phyloP scores from a whole-genome alignment of 1,140 invertebrate species.

The Steinernema khuongi region DNA sequence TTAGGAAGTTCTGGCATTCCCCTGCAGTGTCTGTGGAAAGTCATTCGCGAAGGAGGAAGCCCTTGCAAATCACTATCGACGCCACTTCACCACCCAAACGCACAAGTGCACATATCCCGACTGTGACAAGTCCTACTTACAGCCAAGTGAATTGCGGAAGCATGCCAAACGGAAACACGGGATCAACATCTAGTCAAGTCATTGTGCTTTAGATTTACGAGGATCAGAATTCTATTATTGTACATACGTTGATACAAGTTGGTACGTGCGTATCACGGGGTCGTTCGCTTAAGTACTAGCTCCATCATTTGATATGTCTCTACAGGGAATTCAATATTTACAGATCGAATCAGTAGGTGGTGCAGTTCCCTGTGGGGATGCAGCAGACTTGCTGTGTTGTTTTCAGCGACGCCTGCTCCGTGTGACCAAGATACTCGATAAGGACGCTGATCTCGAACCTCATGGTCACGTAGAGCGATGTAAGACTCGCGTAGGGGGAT shows the following conservation, averaged over 20 bases:
- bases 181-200: neutral
- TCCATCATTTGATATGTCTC: no score
- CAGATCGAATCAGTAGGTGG: constrained; percentile 9
- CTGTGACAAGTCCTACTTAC: neutral
- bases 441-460: constrained; percentile 34
- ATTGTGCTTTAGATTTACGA: no score
- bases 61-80: neutral
- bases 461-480: constrained; percentile 37
- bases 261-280: no score
- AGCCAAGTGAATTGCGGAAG: neutral
- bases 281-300: no score
- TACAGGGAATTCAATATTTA: no score
- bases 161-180: neutral
- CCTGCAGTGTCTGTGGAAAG: neutral
- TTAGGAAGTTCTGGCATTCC: neutral
- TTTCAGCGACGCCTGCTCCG: constrained; percentile 22
- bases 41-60: neutral
- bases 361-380: constrained; percentile 38
- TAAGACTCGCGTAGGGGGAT: constrained; percentile 24
- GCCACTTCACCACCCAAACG: neutral
- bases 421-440: constrained; percentile 31
- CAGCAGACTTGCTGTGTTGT: constrained; percentile 34
- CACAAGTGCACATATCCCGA: neutral
- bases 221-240: no score
- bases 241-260: no score